A percentile compares a stretch with the other conserved stretches of the same genome.
Evolutionary conservation across 2,797 vertebrate genomes (phyloP).

Genomic region (Podarcis siculus): DNA sequence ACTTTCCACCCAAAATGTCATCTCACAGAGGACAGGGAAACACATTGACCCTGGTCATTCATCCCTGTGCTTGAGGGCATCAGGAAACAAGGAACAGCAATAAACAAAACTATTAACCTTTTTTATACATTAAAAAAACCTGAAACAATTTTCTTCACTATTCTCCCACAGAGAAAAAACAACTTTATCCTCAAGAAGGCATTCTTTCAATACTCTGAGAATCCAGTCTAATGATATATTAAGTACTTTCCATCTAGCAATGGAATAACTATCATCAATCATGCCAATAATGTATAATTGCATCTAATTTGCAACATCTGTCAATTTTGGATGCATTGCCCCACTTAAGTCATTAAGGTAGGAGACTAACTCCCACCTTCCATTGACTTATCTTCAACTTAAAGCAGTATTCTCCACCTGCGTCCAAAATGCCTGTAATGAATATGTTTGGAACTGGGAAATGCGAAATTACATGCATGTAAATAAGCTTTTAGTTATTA

Average conservation of each 20-base stretch:
- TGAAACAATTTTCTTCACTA: not conserved
- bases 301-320: slow-evolving; percentile 37
- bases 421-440: not conserved
- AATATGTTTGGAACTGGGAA: not conserved
- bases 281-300: slow-evolving; percentile 36
- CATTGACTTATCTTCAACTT: slow-evolving; percentile 16
- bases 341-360: slow-evolving; percentile 21
- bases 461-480: not conserved
- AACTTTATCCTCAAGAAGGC: slow-evolving; percentile 17
- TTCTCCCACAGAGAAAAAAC: not conserved
- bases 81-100: not conserved
- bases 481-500: not conserved
- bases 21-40: not conserved
- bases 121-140: not conserved
- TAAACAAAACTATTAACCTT: not conserved
- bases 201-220: slow-evolving; percentile 25
- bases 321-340: slow-evolving; percentile 20
- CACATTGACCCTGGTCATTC: not conserved
- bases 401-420: slow-evolving; percentile 1
- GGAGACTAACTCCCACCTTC: slow-evolving; percentile 17
- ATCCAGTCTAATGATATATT: slow-evolving; percentile 34
- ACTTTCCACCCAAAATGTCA: not conserved
- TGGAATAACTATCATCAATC: slow-evolving; percentile 34
- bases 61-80: not conserved
- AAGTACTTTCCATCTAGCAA: slow-evolving; percentile 28